Conservation (phyloP, 2,888 invertebrate genomes). For the Cephalotes varians region DNA sequence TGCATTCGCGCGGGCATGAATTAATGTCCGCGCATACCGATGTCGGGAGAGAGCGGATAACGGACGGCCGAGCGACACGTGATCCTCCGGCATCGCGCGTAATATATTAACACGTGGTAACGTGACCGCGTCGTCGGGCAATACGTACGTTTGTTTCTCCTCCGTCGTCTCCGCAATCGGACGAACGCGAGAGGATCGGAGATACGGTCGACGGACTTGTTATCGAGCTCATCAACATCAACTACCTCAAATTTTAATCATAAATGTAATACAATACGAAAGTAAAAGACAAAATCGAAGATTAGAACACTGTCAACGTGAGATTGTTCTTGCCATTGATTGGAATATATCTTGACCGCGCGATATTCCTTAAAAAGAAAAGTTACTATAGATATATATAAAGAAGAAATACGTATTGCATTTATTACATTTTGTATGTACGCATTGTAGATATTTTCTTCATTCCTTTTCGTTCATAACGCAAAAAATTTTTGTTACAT, state of each 20-base stretch:
- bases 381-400: neutral
- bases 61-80: constrained; percentile 11
- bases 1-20: constrained; percentile 25
- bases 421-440: neutral
- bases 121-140: constrained; percentile 3
- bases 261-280: neutral
- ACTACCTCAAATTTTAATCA: neutral
- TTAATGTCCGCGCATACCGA: constrained; percentile 48
- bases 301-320: neutral
- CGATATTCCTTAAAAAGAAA: neutral
- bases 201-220: neutral
- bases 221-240: neutral
- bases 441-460: neutral
- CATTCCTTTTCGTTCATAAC: neutral
- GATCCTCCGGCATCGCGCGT: constrained; percentile 1
- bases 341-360: neutral
- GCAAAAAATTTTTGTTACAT: neutral
- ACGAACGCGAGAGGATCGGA: constrained; percentile 11
- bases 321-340: neutral
- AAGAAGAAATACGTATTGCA: neutral
- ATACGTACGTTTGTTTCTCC: constrained; percentile 7
- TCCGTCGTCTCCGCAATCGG: neutral
- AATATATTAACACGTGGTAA: constrained; percentile 33
- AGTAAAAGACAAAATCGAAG: neutral
- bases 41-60: constrained; percentile 30